A percentile compares a stretch with the other conserved stretches of the same genome.
phyloP scores from a whole-genome alignment of 2,888 invertebrate species.

The Enchytraeus crypticus region DNA sequence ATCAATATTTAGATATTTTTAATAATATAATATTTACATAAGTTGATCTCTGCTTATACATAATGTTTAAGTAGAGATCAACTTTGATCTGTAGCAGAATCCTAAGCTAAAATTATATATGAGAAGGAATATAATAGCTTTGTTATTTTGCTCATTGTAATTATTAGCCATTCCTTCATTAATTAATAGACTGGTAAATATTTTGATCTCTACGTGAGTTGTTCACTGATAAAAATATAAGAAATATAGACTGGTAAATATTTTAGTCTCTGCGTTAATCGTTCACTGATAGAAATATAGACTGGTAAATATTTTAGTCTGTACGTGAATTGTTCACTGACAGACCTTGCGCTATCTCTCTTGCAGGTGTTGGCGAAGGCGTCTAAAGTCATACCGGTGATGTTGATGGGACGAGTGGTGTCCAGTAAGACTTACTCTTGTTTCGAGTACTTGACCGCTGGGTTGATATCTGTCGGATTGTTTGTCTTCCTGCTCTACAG shows the following conservation, averaged over 20 bases:
- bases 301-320: not conserved
- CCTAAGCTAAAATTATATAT: too few species aligned
- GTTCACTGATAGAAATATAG: not conserved
- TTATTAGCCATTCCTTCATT: too few species aligned
- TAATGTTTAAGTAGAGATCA: not conserved
- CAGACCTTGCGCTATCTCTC: not conserved
- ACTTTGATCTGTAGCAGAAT: not conserved
- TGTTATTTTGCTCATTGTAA: too few species aligned
- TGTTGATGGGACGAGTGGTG: slow-evolving; percentile 92
- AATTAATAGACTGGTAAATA: too few species aligned
- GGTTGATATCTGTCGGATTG: slow-evolving; percentile 84
- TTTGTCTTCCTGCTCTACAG: slow-evolving; percentile 67
- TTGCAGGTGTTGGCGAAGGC: slow-evolving; percentile 76
- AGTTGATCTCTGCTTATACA: too few species aligned
- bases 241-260: too few species aligned
- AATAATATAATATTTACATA: too few species aligned
- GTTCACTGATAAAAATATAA: too few species aligned
- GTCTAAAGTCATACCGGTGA: slow-evolving; percentile 73
- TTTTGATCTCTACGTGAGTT: too few species aligned
- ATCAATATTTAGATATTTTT: too few species aligned
- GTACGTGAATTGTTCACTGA: not conserved
- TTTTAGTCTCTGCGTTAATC: too few species aligned
- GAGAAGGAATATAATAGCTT: not conserved
- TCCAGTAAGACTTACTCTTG: slow-evolving; percentile 75
- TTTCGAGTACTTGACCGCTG: slow-evolving; percentile 84